Evolutionary conservation across 2,113 vertebrate species (phyloP).

Genomic region (Microtus richardsoni): DNA sequence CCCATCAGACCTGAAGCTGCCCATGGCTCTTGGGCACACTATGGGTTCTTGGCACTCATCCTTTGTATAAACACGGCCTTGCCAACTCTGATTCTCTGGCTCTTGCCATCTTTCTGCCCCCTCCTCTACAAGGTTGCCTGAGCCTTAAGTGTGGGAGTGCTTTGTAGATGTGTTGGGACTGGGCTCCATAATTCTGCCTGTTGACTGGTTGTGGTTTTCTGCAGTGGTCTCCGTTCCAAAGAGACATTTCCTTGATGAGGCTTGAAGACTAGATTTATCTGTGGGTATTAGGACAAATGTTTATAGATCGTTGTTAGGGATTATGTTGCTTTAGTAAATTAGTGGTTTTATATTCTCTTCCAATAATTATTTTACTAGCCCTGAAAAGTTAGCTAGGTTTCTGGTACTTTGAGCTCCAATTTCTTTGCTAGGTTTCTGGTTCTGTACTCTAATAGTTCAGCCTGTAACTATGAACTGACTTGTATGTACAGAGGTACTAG

Average conservation of each 20-base stretch:
- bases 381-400: not conserved
- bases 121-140: not conserved
- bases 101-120: not conserved
- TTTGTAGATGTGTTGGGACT: not conserved
- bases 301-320: not conserved
- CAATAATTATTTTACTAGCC: not conserved
- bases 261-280: not conserved
- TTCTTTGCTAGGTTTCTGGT: not conserved
- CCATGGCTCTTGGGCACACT: not conserved
- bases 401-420: not conserved
- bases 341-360: not conserved
- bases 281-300: not conserved
- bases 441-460: not conserved
- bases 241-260: not conserved
- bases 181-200: not conserved
- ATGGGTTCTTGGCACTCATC: not conserved
- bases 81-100: not conserved
- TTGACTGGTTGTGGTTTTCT: not conserved
- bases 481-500: not conserved
- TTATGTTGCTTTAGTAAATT: not conserved
- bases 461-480: not conserved
- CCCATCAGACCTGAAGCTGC: not conserved
- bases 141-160: not conserved
- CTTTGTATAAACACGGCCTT: not conserved
- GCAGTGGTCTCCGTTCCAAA: not conserved